Conservation (phyloP, 2,113 vertebrate species). For the Geococcyx californianus region DNA sequence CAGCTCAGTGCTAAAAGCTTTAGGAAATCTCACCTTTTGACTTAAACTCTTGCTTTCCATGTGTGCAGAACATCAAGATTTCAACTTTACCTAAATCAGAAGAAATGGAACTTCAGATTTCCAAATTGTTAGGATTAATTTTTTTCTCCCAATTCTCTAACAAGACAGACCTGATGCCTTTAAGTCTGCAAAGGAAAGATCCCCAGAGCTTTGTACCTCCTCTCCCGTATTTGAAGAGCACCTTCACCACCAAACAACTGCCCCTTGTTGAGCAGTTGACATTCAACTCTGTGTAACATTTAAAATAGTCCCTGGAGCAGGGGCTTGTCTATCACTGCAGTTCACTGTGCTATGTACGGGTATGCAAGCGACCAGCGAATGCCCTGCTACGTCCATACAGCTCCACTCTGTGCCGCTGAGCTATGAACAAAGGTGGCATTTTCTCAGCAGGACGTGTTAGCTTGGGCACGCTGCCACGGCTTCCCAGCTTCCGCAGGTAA, state of each 20-base stretch:
- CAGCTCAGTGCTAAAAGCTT: neutral
- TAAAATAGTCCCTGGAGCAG: neutral
- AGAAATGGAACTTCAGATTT: neutral
- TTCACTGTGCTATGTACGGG: neutral
- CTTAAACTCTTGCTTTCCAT: neutral
- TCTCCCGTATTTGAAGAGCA: neutral
- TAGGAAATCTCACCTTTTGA: neutral
- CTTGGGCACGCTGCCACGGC: neutral
- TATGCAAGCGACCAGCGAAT: fast-evolving
- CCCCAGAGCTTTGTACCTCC: neutral
- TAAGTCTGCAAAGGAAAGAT: neutral
- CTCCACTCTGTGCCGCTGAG: fast-evolving
- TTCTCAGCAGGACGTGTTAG: conserved; percentile 27
- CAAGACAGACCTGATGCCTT: neutral
- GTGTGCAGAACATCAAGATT: neutral
- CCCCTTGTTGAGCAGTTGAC: neutral
- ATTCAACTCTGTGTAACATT: neutral
- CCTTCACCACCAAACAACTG: neutral
- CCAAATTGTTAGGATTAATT: neutral
- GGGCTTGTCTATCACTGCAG: neutral
- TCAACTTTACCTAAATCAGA: neutral
- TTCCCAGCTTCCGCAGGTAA: conserved; percentile 49
- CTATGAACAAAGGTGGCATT: conserved; percentile 23
- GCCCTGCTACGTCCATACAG: neutral
- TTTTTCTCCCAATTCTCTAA: neutral